phyloP scores from a whole-genome alignment of 1,140 invertebrate species.

The Scaptodrosophila lebanonensis region DNA sequence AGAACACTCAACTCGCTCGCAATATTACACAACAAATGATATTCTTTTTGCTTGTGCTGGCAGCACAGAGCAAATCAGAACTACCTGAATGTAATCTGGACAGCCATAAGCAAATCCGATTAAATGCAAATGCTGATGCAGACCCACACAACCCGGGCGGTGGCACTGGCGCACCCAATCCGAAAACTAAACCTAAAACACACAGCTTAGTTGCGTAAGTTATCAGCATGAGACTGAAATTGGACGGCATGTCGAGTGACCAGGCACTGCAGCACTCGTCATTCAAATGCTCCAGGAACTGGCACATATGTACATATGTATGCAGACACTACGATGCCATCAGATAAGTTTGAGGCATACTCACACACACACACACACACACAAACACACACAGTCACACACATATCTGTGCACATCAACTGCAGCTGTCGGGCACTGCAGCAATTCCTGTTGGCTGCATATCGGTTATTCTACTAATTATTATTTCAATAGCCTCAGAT shows the following conservation, averaged over 20 bases:
- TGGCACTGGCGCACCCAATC: background rate
- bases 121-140: conserved; percentile 61
- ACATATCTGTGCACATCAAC: background rate
- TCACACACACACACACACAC: background rate
- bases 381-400: conserved; percentile 5
- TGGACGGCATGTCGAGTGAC: conserved; percentile 7
- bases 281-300: no score
- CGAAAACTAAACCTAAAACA: conserved; percentile 12
- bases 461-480: conserved; percentile 51
- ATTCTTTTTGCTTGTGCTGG: conserved; percentile 26
- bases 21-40: conserved; percentile 68
- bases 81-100: conserved; percentile 52
- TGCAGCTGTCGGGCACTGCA: conserved; percentile 30
- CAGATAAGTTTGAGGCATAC: conserved; percentile 34
- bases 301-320: no score
- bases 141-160: background rate
- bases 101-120: conserved; percentile 56
- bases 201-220: conserved; percentile 71
- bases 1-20: no score
- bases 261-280: conserved; percentile 52
- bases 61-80: conserved; percentile 21
- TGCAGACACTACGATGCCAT: no score
- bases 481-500: conserved; percentile 58
- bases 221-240: conserved; percentile 34
- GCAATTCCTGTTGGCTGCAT: conserved; percentile 41